Conservation (phyloP, 2,797 vertebrate species). For the Emydoidea blandingii region DNA sequence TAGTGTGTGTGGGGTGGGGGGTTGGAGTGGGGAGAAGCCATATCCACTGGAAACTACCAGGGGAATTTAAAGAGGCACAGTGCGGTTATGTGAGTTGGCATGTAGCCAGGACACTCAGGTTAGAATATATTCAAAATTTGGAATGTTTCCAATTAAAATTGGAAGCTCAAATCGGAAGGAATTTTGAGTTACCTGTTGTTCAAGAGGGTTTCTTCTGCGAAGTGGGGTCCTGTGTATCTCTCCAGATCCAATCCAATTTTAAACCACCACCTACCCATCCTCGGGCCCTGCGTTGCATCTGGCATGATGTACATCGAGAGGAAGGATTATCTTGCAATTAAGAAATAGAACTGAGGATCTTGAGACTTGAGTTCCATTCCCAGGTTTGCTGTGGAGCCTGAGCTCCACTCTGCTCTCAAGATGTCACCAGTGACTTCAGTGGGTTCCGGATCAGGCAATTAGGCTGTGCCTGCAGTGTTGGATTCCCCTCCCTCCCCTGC, state of each 20-base stretch:
- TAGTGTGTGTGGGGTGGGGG: fast-evolving
- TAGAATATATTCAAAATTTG: neutral
- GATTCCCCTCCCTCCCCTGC: neutral
- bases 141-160: neutral
- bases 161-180: constrained; percentile 1
- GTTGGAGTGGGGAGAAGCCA: neutral
- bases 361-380: fast-evolving
- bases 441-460: fast-evolving
- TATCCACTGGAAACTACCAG: neutral
- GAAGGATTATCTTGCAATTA: neutral
- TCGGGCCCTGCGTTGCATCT: neutral
- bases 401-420: fast-evolving
- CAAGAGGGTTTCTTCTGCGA: neutral
- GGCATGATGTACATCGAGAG: neutral
- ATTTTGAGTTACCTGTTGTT: neutral
- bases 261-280: neutral
- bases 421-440: neutral
- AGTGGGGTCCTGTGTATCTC: neutral
- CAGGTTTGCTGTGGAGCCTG: fast-evolving
- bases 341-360: neutral
- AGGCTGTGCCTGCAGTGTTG: neutral
- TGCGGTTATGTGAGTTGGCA: neutral
- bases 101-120: neutral
- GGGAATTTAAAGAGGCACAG: neutral
- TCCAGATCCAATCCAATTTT: neutral